Base-by-base conservation (phyloP, 53 echinoderm and acorn worm species). In the Arbacia lixula region DNA sequence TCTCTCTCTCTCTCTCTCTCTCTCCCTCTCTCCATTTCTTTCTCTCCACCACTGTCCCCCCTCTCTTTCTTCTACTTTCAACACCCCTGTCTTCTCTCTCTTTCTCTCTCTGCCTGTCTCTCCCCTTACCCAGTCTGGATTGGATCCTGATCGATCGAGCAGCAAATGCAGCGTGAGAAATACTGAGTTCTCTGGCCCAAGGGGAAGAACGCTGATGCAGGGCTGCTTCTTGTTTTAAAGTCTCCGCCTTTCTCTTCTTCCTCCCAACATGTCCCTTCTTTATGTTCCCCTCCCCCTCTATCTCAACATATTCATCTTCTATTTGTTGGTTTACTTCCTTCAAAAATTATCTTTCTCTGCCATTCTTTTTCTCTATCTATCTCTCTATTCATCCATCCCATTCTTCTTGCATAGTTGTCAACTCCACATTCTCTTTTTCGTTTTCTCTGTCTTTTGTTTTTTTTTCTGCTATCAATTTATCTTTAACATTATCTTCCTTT, bases 61-160 rank as follows among this genome's bases (percentile, higher is more conserved):
- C 6, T 12, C 63, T 10, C 33, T 61, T 61, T 61, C 1, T 32
- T 21, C 32, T 61, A 3, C 30, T 61, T 30, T 61, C 1, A 61
- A 61, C 62, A 4, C n/a, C 2, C 12, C 26, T 60, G 60, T 60
- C 60, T 3, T 60, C 56, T 55, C 56, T 55, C 56, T 55, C 56
- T 55, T 26, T 55, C 21, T 66, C 30, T 32, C 66, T 66, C 66
- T 36, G 50, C 12, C 19, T 50, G 50, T 17, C 50, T 17, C 19
- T 17, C 12, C 50, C 19, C 50, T 14, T 50, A 14, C 50, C 12
- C 12, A 14, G 4, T 5, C 36, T 2, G 32, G 36, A 22, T 37
- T 37, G 36, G 66, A 43, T 29, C 71, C 28, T 40, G 71, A 71
- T 71, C 71, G 71, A 71, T 71, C 43, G 24, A 71, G 49, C 71